Evolutionary conservation across 2,797 vertebrate species (phyloP).

Genomic region (Peromyscus melanophrys): DNA sequence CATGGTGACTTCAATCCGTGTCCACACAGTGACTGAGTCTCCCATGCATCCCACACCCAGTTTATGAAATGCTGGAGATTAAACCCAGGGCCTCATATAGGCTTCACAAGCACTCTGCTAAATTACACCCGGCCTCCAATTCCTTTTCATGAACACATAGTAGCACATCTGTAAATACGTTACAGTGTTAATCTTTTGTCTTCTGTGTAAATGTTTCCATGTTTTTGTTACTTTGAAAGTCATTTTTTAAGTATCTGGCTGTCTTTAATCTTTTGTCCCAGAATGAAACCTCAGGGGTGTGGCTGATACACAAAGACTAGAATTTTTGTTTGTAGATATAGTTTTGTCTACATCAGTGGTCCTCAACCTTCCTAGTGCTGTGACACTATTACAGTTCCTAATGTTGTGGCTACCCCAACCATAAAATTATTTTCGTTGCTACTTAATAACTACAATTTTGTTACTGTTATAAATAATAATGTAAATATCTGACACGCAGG

Average conservation of each 20-base stretch:
- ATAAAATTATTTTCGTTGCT: background rate
- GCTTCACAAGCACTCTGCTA: background rate
- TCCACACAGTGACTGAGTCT: background rate
- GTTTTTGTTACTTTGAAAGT: conserved; percentile 18
- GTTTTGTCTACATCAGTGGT: background rate
- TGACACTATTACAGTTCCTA: background rate
- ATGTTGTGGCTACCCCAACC: background rate
- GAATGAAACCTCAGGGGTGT: background rate
- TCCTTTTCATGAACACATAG: background rate
- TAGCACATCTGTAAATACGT: background rate
- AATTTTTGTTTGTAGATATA: background rate
- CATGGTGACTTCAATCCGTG: background rate
- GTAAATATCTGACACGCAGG: background rate
- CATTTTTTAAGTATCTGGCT: background rate
- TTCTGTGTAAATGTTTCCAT: background rate
- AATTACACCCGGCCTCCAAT: background rate
- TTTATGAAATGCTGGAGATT: background rate
- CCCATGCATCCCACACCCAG: too few species aligned
- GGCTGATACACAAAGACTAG: background rate
- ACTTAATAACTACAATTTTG: background rate
- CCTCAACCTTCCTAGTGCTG: background rate
- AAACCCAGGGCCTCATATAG: background rate
- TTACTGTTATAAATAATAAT: background rate
- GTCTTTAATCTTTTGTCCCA: background rate
- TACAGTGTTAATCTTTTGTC: background rate